Evolutionary conservation across 2,113 vertebrate genomes (phyloP), one percentile per base, ranked within the genome.

Genomic region (Sphyrna mokarran): DNA sequence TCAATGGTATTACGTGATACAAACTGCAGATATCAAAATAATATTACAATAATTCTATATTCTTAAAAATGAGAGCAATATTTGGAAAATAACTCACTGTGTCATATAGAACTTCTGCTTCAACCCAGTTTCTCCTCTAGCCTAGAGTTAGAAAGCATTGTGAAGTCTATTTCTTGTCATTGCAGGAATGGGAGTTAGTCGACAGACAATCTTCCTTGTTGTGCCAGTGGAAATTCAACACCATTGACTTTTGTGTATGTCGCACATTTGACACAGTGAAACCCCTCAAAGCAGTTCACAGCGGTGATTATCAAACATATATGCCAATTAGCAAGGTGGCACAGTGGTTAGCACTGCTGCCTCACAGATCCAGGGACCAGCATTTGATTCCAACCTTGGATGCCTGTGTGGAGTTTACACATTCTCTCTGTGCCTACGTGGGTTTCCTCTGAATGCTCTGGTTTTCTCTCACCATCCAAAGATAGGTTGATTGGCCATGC

Each of bases 1-100:
- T 83, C 93, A 94, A 94, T 43, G 93, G n/a, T 70, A 23, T 70
- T 58, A 94, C 69, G 93, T 69, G 40, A 70, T 70, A 11, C n/a
- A 16, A 43, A 94, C 93, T 69, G 63, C n/a, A 94, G n/a, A 94
- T 94, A 94, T 70, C 93, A 94, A 94, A 68, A 43, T 94, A 43
- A 94, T 22, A 58, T 94, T 43, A 94, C 40, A 70, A 70, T 70
- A 94, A 43, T 87, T 69, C 70, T 43, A 94, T 94, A 94, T 37
- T 94, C 43, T 94, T 37, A 40, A 94, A 94, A 43, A 94, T 48
- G 9, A 13, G 23, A 70, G 40, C 43, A 13, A 94, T 22, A 40
- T 94, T 70, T n/a, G 8, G 29, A 94, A 69, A 68, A 70, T 37
- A 94, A 69, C 93, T 48, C 29, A 18, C 20, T 94, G 93, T 70